Evolutionary conservation across 2,113 vertebrate species (phyloP).

Genomic region (Aythya baeri): DNA sequence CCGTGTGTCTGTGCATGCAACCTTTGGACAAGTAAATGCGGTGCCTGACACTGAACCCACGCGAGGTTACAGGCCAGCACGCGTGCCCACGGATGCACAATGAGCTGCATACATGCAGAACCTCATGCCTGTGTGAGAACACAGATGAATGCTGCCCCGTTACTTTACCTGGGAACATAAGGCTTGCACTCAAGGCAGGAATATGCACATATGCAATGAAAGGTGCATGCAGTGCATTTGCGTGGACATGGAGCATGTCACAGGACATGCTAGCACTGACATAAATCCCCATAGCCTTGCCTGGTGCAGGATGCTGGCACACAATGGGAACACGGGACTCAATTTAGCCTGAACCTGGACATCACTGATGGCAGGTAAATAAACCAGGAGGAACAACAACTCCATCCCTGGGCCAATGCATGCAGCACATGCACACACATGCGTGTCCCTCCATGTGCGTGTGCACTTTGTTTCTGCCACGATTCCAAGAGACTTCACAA

Average conservation of each 20-base stretch:
- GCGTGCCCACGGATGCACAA: accelerated
- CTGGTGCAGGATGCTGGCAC: accelerated
- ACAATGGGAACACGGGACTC: neutral
- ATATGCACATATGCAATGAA: neutral
- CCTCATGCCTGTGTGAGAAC: neutral
- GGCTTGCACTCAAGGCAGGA: neutral
- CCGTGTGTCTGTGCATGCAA: accelerated
- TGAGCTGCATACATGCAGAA: neutral
- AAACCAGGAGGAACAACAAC: neutral
- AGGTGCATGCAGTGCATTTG: too few relatives aligned
- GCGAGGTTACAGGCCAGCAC: too few relatives aligned
- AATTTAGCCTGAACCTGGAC: neutral
- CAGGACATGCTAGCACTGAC: neutral
- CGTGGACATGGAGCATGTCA: neutral
- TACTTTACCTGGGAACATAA: neutral
- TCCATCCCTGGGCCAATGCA: accelerated
- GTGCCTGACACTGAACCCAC: accelerated
- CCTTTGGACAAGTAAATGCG: neutral
- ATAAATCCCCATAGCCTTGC: neutral
- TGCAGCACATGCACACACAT: neutral
- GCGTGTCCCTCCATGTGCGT: accelerated
- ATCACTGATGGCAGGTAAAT: accelerated
- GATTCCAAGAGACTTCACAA: neutral
- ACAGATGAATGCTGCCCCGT: neutral
- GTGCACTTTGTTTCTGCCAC: neutral